These are phyloP conservation scores for Rhysida immarginata DNA, from an alignment of 1,140 invertebrate genomes.

Conservation along the genomic window DNA sequence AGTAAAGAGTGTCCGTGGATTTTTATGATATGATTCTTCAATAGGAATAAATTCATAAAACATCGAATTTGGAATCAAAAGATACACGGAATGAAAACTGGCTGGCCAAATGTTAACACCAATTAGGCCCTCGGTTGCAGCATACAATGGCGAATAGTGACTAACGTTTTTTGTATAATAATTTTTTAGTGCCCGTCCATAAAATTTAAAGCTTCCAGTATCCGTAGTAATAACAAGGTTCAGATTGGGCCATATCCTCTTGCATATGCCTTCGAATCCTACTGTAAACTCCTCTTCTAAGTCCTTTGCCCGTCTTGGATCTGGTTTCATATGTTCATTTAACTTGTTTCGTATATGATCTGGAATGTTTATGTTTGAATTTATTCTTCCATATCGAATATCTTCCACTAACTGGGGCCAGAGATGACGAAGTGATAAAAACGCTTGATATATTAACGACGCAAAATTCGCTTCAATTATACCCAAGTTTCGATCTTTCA, in stretches of 20 bases:
- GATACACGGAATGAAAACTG: constrained; percentile 21
- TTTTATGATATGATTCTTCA: constrained; percentile 18
- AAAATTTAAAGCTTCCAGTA: constrained; percentile 26
- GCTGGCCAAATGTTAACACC: constrained; percentile 21
- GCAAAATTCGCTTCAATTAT: constrained; percentile 29
- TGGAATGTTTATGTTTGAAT: constrained; percentile 21
- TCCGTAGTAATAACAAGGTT: constrained; percentile 24
- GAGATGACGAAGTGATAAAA: constrained; percentile 20
- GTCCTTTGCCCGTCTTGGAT: constrained; percentile 23
- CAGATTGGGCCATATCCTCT: constrained; percentile 26
- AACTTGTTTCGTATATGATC: constrained; percentile 20
- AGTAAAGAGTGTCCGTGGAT: constrained; percentile 24
- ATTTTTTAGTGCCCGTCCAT: constrained; percentile 20
- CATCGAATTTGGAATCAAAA: constrained; percentile 23
- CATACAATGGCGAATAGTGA: constrained; percentile 28
- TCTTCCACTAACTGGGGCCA: constrained; percentile 22
- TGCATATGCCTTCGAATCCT: constrained; percentile 19
- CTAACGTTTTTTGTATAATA: constrained; percentile 23
- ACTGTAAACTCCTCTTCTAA: constrained; percentile 19
- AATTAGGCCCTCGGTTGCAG: constrained; percentile 28
- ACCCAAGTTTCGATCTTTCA: constrained; percentile 25
- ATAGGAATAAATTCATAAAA: constrained; percentile 31
- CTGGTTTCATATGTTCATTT: constrained; percentile 20
- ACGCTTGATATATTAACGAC: constrained; percentile 25
- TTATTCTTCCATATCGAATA: constrained; percentile 22